phyloP scores from a whole-genome alignment of 35 echinoderm and acorn worm genomes.

The Heliocidaris erythrogramma region DNA sequence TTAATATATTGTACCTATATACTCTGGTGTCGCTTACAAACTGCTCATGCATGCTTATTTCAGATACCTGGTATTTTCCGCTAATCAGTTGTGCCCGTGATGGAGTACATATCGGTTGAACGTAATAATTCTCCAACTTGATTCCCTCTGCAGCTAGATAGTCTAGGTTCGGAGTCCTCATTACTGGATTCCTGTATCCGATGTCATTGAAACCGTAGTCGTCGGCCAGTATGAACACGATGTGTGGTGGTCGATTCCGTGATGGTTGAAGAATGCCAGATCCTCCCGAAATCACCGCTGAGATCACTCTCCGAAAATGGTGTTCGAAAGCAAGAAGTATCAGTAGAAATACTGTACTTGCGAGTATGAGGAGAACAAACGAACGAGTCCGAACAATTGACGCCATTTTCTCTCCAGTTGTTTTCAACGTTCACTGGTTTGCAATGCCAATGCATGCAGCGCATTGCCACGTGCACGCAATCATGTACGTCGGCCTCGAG shows the following conservation, averaged over 20 bases:
- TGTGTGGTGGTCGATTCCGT: slow-evolving; percentile 48
- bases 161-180: slow-evolving; percentile 71
- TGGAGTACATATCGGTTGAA: slow-evolving; percentile 77
- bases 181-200: slow-evolving; percentile 58
- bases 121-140: slow-evolving; percentile 78
- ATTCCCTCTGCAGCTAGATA: slow-evolving; percentile 59
- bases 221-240: slow-evolving; percentile 73
- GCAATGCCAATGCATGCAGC: too few species aligned
- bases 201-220: slow-evolving; percentile 73
- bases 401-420: not conserved
- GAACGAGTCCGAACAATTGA: not conserved
- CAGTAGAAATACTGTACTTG: not conserved
- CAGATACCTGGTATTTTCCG: slow-evolving; percentile 75
- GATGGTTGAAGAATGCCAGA: not conserved
- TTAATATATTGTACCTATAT: too few species aligned
- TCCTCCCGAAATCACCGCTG: not conserved
- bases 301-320: not conserved
- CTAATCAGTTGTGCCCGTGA: slow-evolving; percentile 65
- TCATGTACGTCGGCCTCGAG: too few species aligned
- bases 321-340: not conserved
- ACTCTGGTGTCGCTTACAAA: too few species aligned
- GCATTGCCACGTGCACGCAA: too few species aligned
- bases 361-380: not conserved
- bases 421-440: not conserved
- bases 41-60: too few species aligned